Conservation (phyloP, 2,888 invertebrate genomes). For the Eucera pruinosa region DNA sequence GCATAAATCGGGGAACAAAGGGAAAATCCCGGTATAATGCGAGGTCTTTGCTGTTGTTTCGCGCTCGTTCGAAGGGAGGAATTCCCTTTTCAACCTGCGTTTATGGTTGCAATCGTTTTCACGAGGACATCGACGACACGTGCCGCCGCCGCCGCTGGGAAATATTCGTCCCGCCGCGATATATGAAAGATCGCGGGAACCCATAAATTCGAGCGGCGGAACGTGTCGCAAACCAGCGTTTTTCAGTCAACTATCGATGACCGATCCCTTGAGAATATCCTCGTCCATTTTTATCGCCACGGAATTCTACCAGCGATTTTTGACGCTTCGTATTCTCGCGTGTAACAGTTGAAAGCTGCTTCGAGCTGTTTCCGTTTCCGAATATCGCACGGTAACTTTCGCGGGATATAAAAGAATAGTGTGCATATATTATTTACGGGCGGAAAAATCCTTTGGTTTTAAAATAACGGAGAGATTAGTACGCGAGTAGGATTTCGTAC, state of each 20-base stretch:
- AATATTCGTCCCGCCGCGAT: not conserved
- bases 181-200: not conserved
- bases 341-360: no score
- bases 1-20: slow-evolving; percentile 17
- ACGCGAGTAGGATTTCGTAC: no score
- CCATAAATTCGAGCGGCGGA: slow-evolving; percentile 22
- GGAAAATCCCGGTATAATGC: slow-evolving; percentile 18
- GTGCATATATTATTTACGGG: no score
- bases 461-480: no score
- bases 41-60: slow-evolving; percentile 9
- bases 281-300: no score
- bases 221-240: not conserved
- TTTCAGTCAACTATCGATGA: not conserved
- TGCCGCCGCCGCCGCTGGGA: slow-evolving; percentile 23
- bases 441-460: no score
- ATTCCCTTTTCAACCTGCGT: slow-evolving; percentile 10
- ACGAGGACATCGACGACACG: slow-evolving; percentile 14
- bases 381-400: no score
- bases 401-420: no score
- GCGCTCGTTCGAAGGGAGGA: not conserved
- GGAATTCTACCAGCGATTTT: no score
- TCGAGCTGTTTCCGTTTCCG: no score
- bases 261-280: no score
- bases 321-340: no score
- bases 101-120: not conserved